A percentile compares a stretch with the other conserved stretches of the same genome.
phyloP scores from a whole-genome alignment of 2,113 vertebrate genomes.

The Thinocorus orbignyianus region DNA sequence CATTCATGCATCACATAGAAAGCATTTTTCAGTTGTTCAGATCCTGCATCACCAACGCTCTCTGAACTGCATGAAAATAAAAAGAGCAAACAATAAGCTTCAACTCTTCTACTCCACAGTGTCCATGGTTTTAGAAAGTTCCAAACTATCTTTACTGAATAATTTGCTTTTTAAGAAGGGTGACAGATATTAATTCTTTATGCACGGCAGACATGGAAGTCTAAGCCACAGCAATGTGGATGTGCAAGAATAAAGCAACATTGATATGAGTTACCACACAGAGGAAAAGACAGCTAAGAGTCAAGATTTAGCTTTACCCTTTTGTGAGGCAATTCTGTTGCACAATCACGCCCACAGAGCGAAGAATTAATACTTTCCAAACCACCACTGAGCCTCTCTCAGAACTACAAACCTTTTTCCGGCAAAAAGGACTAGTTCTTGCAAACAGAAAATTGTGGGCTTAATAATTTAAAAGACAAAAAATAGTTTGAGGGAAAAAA shows the following conservation, averaged over 20 bases:
- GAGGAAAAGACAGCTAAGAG: neutral
- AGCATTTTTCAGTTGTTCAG: fast-evolving
- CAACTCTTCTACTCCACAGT: neutral
- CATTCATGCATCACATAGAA: neutral
- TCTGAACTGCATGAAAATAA: neutral
- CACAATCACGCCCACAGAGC: neutral
- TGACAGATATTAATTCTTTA: neutral
- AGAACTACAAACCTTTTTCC: neutral
- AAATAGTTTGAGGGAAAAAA: neutral
- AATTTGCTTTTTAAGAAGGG: neutral
- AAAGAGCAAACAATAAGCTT: neutral
- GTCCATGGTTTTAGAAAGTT: neutral
- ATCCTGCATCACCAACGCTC: neutral
- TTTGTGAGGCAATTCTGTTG: neutral
- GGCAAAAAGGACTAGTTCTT: neutral
- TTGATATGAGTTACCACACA: neutral
- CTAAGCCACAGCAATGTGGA: neutral
- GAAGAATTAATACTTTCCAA: neutral
- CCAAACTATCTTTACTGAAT: neutral
- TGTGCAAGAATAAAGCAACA: neutral
- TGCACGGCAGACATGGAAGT: neutral
- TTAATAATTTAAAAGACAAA: neutral
- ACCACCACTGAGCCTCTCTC: neutral
- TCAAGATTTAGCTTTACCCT: neutral
- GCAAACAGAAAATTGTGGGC: neutral